A percentile compares a stretch with the other conserved stretches of the same genome.
Evolutionary conservation across 2,113 vertebrate genomes (phyloP).

Genomic region (Lepisosteus osseus): DNA sequence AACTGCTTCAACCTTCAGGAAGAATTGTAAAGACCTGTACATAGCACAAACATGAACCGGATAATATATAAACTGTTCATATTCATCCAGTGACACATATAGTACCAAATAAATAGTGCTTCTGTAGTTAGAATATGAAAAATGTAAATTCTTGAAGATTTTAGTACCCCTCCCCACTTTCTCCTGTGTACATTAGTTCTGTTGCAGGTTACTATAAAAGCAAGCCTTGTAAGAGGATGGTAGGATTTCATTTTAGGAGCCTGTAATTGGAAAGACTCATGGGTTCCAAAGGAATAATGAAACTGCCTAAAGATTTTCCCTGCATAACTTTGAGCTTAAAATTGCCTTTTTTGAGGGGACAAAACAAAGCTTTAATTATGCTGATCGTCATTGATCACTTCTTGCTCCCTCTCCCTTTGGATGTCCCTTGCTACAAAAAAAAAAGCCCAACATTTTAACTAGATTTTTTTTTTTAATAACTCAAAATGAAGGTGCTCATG

Average conservation of each 20-base stretch:
- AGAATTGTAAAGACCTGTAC: slow-evolving; percentile 99
- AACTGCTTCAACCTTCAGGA: slow-evolving; percentile 99
- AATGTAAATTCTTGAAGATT: slow-evolving; percentile 78
- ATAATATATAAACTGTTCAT: slow-evolving; percentile 95
- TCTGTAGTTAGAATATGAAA: slow-evolving; percentile 81
- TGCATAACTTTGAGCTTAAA: slow-evolving; percentile 17
- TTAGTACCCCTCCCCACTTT: slow-evolving; percentile 63
- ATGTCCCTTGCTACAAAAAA: slow-evolving; percentile 18
- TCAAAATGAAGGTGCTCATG: slow-evolving; percentile 7
- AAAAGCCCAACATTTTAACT: neutral
- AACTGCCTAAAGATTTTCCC: slow-evolving; percentile 18
- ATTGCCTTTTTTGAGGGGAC: slow-evolving; percentile 21
- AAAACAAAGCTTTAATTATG: slow-evolving; percentile 34
- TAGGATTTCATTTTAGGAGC: slow-evolving; percentile 28
- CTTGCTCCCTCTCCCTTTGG: slow-evolving; percentile 33
- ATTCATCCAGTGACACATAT: slow-evolving; percentile 81
- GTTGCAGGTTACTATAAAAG: slow-evolving; percentile 59
- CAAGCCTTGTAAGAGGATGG: slow-evolving; percentile 61
- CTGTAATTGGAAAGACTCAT: slow-evolving; percentile 33
- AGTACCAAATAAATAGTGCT: slow-evolving; percentile 91
- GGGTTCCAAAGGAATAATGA: slow-evolving; percentile 20
- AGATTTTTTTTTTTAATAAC: slow-evolving; percentile 7
- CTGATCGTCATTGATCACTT: slow-evolving; percentile 26
- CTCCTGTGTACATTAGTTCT: slow-evolving; percentile 64
- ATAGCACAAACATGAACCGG: slow-evolving; percentile 97